Conservation (phyloP, 2,797 vertebrate species). For the Paguma larvata region DNA sequence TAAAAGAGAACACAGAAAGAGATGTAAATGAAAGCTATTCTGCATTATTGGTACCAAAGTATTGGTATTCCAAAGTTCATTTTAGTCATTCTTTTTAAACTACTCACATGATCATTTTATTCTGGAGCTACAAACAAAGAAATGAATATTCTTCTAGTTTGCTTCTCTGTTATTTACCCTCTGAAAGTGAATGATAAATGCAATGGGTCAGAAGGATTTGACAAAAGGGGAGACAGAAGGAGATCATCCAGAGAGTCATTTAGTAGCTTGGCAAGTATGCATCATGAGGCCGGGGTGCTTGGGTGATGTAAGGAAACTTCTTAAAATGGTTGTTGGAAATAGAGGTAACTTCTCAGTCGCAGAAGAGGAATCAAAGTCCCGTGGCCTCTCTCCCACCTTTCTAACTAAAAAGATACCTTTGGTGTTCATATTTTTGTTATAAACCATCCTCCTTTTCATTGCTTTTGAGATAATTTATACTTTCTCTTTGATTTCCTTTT, state of each 20-base stretch:
- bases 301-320: neutral
- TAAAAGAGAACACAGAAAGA: neutral
- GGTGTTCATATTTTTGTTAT: slow-evolving; percentile 4
- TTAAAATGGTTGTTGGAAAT: slow-evolving; percentile 3
- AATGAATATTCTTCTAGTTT: neutral
- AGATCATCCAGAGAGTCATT: neutral
- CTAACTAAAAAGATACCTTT: neutral
- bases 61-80: slow-evolving; percentile 13
- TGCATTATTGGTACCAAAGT: neutral
- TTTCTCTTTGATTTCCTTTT: slow-evolving; percentile 36
- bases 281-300: neutral
- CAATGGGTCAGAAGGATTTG: neutral
- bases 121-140: neutral
- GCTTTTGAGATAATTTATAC: neutral
- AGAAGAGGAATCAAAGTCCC: neutral
- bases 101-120: neutral
- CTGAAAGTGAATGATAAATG: neutral
- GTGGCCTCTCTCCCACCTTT: neutral
- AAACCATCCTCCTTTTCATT: neutral
- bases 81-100: slow-evolving; percentile 1
- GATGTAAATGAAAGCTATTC: slow-evolving; percentile 15
- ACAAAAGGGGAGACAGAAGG: neutral
- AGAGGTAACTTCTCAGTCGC: neutral
- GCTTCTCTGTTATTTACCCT: neutral
- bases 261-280: neutral